Base-by-base conservation (phyloP, 2,888 invertebrate genomes). In the Antheraea yamamai region DNA sequence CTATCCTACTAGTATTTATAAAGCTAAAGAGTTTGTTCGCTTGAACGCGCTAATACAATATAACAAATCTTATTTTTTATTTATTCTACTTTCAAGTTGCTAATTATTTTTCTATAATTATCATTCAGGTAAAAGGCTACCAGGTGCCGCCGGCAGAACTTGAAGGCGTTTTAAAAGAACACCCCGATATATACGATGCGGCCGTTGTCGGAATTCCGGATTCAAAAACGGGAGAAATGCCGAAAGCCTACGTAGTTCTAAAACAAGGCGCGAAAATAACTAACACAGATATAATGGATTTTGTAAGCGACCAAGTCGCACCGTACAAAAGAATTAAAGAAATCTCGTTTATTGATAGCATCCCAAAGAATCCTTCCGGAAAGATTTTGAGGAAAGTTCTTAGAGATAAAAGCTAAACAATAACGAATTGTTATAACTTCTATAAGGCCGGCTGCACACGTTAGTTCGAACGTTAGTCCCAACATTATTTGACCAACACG, bases 141-240 rank as follows among this genome's bases (percentile, higher is more conserved):
- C 96, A 98, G 96, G 98, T 98, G 12, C 96, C 98, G 16, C 98
- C 98, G 30, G 98, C 98, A 0, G 98, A 98, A 89, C 88, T 98
- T 47, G 98, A 98, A 89, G 96, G 95, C 74, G 84, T 97, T 7
- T 85, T 98, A 1, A 95, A 97, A 76, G 95, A 96, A 70, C 97
- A 97, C 89, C 97, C 97, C 0, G 95, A 95, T 47, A 95, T 99
- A 0, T 88, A 95, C 18, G 98, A 99, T 83, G 97, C 97, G 0
- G 98, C 97, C 0, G 98, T 99, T 0, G 95, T 98, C 77, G 98
- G 98, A 0, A 89, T 97, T 23, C 96, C 97, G 0, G 96, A 98
- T 84, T 90, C 95, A 0, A 88, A 90, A 16, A 94, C 93, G 58
- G 98, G 98, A 8, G 98, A 98, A 90, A 95, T 96, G 16, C 98